Conservation (phyloP, 2,113 vertebrate genomes). For the Guaruba guarouba region DNA sequence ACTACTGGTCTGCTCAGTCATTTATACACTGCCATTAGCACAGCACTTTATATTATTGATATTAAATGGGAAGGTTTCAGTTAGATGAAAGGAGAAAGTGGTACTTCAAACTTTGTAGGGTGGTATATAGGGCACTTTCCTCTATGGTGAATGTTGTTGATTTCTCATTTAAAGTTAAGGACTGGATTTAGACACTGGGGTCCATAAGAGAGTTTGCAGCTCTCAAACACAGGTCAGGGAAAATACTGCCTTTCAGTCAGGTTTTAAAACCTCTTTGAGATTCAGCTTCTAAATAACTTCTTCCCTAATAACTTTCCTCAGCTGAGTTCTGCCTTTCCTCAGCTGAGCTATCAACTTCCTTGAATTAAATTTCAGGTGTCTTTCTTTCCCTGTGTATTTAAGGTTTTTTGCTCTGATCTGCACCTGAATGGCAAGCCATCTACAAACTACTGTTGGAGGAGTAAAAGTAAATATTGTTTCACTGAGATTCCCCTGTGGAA, state of each 20-base stretch:
- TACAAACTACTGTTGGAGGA: not conserved
- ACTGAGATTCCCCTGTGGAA: not conserved
- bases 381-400: not conserved
- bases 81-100: not conserved
- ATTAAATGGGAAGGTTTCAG: not conserved
- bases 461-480: not conserved
- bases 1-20: not conserved
- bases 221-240: not conserved
- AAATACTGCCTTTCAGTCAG: not conserved
- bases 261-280: not conserved
- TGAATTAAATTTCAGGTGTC: not conserved
- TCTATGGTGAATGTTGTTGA: not conserved
- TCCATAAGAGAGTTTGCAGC: not conserved
- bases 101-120: not conserved
- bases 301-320: not conserved
- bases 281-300: not conserved
- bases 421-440: not conserved
- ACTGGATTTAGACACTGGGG: not conserved
- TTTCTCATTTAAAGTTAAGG: not conserved
- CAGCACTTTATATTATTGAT: not conserved
- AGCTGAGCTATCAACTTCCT: not conserved
- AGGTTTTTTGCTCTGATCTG: not conserved
- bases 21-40: not conserved
- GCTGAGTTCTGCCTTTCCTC: not conserved
- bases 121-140: not conserved